Percentiles rank a stretch among this genome's conserved stretches.
These are phyloP conservation scores for Bubo scandiacus DNA, from an alignment of 2,113 vertebrate species.

Conservation along the genomic window DNA sequence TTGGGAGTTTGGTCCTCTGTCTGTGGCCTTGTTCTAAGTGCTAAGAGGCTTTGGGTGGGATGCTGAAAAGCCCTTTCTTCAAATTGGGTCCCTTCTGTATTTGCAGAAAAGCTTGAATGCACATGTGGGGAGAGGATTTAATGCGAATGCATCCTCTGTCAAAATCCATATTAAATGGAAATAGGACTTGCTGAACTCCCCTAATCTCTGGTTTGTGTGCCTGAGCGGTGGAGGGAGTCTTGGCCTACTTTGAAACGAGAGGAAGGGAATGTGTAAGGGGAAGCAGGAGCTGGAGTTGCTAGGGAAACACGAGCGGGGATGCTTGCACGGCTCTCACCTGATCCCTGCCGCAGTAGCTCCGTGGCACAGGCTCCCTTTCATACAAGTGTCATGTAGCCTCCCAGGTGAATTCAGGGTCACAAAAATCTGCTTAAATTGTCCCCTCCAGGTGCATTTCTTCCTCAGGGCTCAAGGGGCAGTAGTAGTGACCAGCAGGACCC, in stretches of 20 bases:
- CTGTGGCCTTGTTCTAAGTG: fast-evolving
- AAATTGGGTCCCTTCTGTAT: background rate
- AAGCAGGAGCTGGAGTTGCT: conserved; percentile 59
- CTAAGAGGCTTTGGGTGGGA: background rate
- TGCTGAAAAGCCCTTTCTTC: background rate
- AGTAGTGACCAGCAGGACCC: background rate
- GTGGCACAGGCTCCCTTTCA: fast-evolving
- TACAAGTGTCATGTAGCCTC: background rate
- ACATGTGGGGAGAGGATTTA: background rate
- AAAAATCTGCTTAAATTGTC: background rate
- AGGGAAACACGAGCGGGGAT: conserved; percentile 49
- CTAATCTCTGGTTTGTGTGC: background rate
- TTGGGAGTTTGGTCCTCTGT: background rate
- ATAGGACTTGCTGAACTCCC: background rate
- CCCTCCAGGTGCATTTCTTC: background rate
- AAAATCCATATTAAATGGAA: background rate
- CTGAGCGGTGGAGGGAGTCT: background rate
- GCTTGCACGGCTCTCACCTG: conserved; percentile 35
- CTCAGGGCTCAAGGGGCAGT: background rate
- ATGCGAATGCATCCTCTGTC: background rate
- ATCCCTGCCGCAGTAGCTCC: background rate
- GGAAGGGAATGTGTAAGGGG: background rate
- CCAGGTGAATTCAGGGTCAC: background rate
- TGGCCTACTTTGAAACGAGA: conserved; percentile 10
- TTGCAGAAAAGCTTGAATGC: background rate